A percentile compares a stretch with the other conserved stretches of the same genome.
Conservation (phyloP, 1,140 invertebrate genomes). For the Agrypnia vestita region DNA sequence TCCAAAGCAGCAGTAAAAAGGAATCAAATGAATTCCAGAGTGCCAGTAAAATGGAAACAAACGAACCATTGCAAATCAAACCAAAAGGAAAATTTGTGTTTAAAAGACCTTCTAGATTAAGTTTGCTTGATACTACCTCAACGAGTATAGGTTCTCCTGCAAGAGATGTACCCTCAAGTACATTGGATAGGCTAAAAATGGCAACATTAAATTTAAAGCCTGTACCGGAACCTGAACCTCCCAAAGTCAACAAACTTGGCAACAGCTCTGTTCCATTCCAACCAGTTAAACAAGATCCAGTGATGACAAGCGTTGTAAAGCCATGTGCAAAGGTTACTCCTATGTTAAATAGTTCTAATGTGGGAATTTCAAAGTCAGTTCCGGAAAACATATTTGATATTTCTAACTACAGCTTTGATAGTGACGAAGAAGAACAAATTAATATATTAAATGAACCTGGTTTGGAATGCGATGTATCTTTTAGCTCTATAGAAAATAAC, state of each 20-base stretch:
- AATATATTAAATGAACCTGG: slow-evolving; percentile 40
- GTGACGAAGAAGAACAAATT: slow-evolving; percentile 44
- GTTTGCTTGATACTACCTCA: slow-evolving; percentile 58
- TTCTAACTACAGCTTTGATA: slow-evolving; percentile 39
- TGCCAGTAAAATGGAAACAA: neutral
- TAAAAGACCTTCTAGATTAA: slow-evolving; percentile 65
- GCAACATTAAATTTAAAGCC: slow-evolving; percentile 67
- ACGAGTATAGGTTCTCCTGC: slow-evolving; percentile 55
- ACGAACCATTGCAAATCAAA: slow-evolving; percentile 26
- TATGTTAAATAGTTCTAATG: slow-evolving; percentile 14
- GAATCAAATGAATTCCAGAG: slow-evolving; percentile 7
- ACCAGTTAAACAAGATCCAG: slow-evolving; percentile 56
- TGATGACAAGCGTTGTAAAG: slow-evolving; percentile 47
- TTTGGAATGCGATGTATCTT: slow-evolving; percentile 48
- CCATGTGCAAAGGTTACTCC: slow-evolving; percentile 52
- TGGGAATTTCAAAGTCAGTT: neutral
- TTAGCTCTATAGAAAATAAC: slow-evolving; percentile 6
- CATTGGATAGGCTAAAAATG: slow-evolving; percentile 66
- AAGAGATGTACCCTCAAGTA: slow-evolving; percentile 64
- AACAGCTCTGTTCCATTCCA: slow-evolving; percentile 69
- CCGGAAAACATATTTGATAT: slow-evolving; percentile 2
- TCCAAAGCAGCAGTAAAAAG: slow-evolving; percentile 3
- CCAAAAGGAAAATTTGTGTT: slow-evolving; percentile 69
- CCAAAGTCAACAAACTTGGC: slow-evolving; percentile 60
- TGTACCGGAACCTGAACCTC: slow-evolving; percentile 58